Evolutionary conservation across 2,888 invertebrate genomes (phyloP).

Genomic region (Abscondita cerata): DNA sequence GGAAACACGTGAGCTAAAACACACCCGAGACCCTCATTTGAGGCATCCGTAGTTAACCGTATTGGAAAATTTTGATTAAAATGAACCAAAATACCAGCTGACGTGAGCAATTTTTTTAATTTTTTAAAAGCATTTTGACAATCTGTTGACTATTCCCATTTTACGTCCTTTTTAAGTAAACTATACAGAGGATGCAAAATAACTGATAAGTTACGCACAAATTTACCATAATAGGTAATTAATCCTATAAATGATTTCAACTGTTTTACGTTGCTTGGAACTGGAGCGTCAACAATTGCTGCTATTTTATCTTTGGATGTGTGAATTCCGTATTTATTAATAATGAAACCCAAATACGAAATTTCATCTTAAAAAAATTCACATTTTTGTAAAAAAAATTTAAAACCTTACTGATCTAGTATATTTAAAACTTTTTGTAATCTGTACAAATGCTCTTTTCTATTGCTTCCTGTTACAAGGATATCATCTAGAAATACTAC

Average conservation of each 20-base stretch:
- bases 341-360: conserved; percentile 30
- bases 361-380: conserved; percentile 30
- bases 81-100: conserved; percentile 5
- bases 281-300: conserved; percentile 24
- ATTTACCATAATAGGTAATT: conserved; percentile 25
- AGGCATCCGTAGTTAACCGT: too few species aligned
- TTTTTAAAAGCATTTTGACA: conserved; percentile 11
- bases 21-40: too few species aligned
- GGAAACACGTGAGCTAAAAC: too few species aligned
- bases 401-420: conserved; percentile 27
- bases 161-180: too few species aligned
- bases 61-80: not conserved
- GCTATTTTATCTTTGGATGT: conserved; percentile 23
- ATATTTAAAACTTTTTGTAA: conserved; percentile 24
- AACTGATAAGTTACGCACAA: too few species aligned
- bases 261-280: conserved; percentile 25
- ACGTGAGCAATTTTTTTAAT: conserved; percentile 11
- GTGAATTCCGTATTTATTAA: conserved; percentile 26
- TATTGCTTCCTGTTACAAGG: conserved; percentile 14
- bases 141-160: not conserved
- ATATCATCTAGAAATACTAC: conserved; percentile 22
- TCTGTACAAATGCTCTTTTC: not conserved
- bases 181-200: too few species aligned
- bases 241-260: conserved; percentile 11
- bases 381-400: conserved; percentile 29